Evolutionary conservation across 1,140 invertebrate genomes (phyloP), one percentile per base, ranked within the genome.

Genomic region (Schlechtendalia chinensis): DNA sequence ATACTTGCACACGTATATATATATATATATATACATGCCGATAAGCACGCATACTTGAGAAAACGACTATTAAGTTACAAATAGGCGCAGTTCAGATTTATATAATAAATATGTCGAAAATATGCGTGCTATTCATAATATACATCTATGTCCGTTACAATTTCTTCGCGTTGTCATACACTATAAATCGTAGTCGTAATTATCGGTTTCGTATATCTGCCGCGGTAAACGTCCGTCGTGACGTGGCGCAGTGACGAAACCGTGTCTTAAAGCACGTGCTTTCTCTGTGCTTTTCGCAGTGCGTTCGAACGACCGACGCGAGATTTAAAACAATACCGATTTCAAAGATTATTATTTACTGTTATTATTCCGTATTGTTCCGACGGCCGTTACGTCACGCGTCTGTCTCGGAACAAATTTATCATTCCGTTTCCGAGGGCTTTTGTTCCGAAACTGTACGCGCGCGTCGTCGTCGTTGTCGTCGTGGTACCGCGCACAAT

Each of bases 311-410:
- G 54, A 54, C 65, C 69, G 24, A 29, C 56, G 22, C 56, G 22
- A n/a, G 39, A 14, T 79, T 50, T 63, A 29, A 79, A 63, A 79
- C 56, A 79, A 79, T 63, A 63, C 56, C 29, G 75, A 79, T 79
- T 47, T 77, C 32, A 59, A 58, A 59, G 72, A 77, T 77, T 59
- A 59, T 59, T 24, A 24, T 61, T n/a, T 58, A 22, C 24, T 24
- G 5, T 67, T n/a, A 16, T 69, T 22, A 24, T 75, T 75, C 58
- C 22, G 27, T 59, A 61, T 61, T 61, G 61, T 47, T 59, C 16
- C 32, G 32, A 29, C 39, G 74, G 24, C 22, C 17, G 17, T 63
- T 63, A 27, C 75, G 58, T 61, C 32, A 72, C 69, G 39, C n/a
- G 6, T 39, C 32, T 61, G 61, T 14, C 39, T 58, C 17, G 50